Evolutionary conservation across 2,888 invertebrate species (phyloP), one percentile per base, ranked within the genome.

Genomic region (Andrena flavipes): DNA sequence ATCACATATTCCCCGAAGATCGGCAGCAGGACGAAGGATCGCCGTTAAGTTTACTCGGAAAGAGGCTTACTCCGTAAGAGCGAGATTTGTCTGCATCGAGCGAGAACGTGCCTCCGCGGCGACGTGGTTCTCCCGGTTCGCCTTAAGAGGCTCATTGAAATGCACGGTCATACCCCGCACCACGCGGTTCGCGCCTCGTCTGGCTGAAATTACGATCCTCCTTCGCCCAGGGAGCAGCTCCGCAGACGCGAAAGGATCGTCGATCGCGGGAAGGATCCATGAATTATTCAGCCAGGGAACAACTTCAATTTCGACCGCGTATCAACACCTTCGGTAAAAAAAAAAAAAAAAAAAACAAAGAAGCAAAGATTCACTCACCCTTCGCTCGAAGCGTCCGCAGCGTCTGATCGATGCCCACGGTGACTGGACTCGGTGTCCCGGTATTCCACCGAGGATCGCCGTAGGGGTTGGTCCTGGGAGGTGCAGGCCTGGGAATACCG

Each of bases 111-210:
- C 86, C 70, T 71, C 63, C 42, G 63, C 84, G 42, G 82, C 82
- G 75, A 59, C 75, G 83, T 81, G 20, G 51, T 49, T 71, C 30
- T 54, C 68, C 3, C 42, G 76, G 78, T 76, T 76, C 72, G 77
- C 75, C 76, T 82, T 87, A 89, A 90, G 90, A 88, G 84, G 84
- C 90, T 92, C 92, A 90, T 92, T 90, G 86, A 74, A 82, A 92
- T 91, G 91, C 91, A 88, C 84, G 81, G 89, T 90, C 92, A 92
- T 90, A 90, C 90, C 80, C 89, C 51, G 56, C 30, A 71, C 49
- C 35, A 35, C 59, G 75, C 76, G 64, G 70, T 85, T 80, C 77
- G 76, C 87, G 75, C 76, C 78, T 76, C 51, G 76, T 76, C 70
- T 42, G 74, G 68, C 51, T 62, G 33, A 59, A 70, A 80, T 77